Base-by-base conservation (phyloP, 2,113 vertebrate species). In the Leptobrachium ailaonicum region DNA sequence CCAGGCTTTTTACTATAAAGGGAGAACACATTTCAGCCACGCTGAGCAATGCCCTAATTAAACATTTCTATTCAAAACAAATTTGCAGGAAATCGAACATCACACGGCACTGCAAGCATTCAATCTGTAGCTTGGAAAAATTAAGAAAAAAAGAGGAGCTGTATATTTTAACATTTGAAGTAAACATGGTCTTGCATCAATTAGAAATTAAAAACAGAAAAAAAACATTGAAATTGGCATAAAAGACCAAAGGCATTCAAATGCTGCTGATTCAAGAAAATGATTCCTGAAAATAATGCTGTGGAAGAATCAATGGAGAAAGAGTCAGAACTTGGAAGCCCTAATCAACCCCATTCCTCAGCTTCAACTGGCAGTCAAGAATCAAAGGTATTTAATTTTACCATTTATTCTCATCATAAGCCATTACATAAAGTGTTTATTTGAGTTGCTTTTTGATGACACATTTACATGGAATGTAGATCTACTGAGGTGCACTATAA, bases 1-100 rank as follows among this genome's bases (percentile, higher is more conserved):
- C 79, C 66, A 81, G 79, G 79, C 71, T 75, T 81, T 79, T 73
- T 81, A 74, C 74, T 71, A 74, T 74, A 74, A 81, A 81, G 73
- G 79, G 79, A 81, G 71, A 81, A 81, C 64, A 75, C 70, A 81
- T 32, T 67, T 80, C 47, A 73, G 3, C 70, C 70, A 71, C 69
- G 54, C 13, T 62, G 62, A 45, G 63, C n/a, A 12, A n/a, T 66
- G 64, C 63, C 64, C 71, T 75, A 67, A 72, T 41, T 56, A 81
- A 81, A 53, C 71, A 62, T 60, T 80, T 73, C 78, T 72, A 66
- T 60, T 70, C 43, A 72, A 66, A 77, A 73, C 44, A 79, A 67
- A 60, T 66, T 78, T 78, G 76, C 11, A 54, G 42, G 12, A 71
- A 41, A 63, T 7, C 58, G 40, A 14, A 45, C 32, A 67, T 13